Evolutionary conservation across 2,113 vertebrate genomes (phyloP).

Genomic region (Stercorarius parasiticus): DNA sequence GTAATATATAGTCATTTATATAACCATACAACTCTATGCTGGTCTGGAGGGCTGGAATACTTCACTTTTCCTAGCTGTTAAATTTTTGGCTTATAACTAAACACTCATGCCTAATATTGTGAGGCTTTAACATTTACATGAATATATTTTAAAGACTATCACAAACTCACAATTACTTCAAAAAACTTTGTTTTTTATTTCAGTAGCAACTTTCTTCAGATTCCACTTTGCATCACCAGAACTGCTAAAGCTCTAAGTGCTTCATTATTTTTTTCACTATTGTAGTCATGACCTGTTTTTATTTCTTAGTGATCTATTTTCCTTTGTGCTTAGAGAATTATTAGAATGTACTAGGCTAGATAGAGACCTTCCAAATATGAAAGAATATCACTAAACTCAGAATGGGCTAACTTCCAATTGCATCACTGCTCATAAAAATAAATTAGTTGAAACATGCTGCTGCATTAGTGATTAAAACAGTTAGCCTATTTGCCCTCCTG

Average conservation of each 20-base stretch:
- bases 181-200: neutral
- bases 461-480: constrained; percentile 28
- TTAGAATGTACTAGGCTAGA: constrained; percentile 24
- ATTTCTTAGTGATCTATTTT: neutral
- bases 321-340: constrained; percentile 9
- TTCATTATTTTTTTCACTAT: constrained; percentile 8
- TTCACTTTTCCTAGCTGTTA: neutral
- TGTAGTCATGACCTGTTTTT: neutral
- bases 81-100: neutral
- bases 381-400: constrained; percentile 18
- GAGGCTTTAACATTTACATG: neutral
- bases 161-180: neutral
- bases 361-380: constrained; percentile 21
- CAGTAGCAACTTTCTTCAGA: neutral
- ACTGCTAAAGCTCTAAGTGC: neutral
- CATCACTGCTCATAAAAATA: constrained; percentile 50
- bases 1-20: neutral
- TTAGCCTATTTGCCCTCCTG: constrained; percentile 44
- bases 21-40: neutral
- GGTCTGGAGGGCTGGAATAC: neutral
- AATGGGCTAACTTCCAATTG: neutral
- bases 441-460: constrained; percentile 41
- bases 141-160: neutral
- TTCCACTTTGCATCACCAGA: neutral
- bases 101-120: neutral